phyloP scores from a whole-genome alignment of 2,113 vertebrate genomes.

The Dipodomys ordii region DNA sequence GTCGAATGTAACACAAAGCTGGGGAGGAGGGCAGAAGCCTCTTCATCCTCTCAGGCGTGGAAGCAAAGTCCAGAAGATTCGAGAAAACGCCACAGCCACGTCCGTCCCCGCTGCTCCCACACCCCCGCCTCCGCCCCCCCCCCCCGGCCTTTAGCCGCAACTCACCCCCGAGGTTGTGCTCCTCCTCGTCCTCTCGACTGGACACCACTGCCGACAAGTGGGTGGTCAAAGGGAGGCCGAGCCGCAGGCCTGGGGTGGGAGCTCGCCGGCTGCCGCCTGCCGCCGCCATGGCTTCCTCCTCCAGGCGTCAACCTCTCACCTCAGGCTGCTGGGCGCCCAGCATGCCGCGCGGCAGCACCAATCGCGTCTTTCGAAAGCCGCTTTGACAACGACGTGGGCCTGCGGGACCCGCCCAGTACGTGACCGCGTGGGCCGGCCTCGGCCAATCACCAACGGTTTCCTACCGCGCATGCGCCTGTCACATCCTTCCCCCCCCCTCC shows the following conservation, averaged over 20 bases:
- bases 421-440: background rate
- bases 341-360: background rate
- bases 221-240: background rate
- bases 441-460: slow-evolving; percentile 65
- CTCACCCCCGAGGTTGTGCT: slow-evolving; percentile 9
- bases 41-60: no score
- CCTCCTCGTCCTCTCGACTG: background rate
- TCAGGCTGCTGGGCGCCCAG: background rate
- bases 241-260: background rate
- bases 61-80: background rate
- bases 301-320: background rate
- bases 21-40: no score
- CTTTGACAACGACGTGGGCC: background rate
- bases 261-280: background rate
- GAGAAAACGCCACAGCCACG: background rate
- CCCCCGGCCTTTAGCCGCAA: background rate
- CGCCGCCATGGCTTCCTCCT: slow-evolving; percentile 8
- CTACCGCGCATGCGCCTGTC: no score
- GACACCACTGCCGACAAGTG: background rate
- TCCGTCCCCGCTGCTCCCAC: no score
- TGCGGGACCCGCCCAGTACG: no score
- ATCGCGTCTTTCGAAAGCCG: slow-evolving; percentile 19
- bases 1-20: no score
- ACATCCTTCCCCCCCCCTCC: no score
- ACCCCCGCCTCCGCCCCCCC: background rate